Evolutionary conservation across 2,888 invertebrate genomes (phyloP), one percentile per base, ranked within the genome.

Genomic region (Drepana falcataria): DNA sequence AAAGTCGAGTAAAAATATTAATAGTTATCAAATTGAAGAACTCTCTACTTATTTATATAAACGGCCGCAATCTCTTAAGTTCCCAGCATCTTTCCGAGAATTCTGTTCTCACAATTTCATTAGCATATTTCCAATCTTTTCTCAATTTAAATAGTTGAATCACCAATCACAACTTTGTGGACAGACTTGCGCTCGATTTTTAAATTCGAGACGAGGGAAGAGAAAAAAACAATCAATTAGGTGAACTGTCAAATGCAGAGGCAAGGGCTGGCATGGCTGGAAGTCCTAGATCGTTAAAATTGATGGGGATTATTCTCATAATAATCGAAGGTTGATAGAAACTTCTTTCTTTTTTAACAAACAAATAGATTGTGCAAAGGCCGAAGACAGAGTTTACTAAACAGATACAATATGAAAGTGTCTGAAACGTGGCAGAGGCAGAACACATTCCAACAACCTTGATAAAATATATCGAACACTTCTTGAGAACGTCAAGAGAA

Each of bases 221-320:
- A 72, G 63, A 74, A 75, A 79, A 84, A 87, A 85, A 82, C 80
- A 83, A 87, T 83, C 88, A 89, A 90, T 89, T 88, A 89, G 79
- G 68, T 65, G 77, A 85, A 75, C 87, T 90, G 90, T 88, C 90
- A 87, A 59, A 64, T 65, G 68, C 89, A 88, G 85, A 35, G 53
- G 68, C 66, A 68, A 73, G 72, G 75, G 59, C 54, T n/a, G n/a
- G 52, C 59, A 54, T 51, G 47, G 51, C 56, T 68, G 55, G 59
- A 64, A 62, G 63, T 64, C 60, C 53, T 65, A 67, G 65, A 66
- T 49, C 49, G 52, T 55, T 49, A 52, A 44, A 44, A 52, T 40
- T 40, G 48, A 33, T 1, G 33, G 51, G 9, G 51, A 21, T 51
- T 58, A 61, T 58, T 56, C 56, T 60, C 55, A 53, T 53, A 55